Conservation (phyloP, 2,797 vertebrate genomes). For the Sternotherus odoratus region DNA sequence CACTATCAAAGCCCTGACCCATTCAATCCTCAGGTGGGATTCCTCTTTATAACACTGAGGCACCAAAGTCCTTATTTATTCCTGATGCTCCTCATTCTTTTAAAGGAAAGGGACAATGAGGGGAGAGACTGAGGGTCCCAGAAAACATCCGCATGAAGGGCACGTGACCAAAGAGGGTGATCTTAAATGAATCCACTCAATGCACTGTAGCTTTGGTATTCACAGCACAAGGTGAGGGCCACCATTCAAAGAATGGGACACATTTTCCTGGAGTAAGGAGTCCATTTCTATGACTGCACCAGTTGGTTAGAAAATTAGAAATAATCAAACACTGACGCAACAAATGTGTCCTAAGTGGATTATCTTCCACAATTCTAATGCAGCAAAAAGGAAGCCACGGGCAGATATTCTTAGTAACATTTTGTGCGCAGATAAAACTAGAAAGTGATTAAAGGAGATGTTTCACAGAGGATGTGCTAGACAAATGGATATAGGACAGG, state of each 20-base stretch:
- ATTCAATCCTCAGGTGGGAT: accelerated
- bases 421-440: background rate
- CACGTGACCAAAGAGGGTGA: background rate
- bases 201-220: background rate
- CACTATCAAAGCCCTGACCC: background rate
- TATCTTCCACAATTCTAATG: background rate
- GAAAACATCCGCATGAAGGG: background rate
- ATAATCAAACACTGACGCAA: background rate
- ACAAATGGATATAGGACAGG: background rate
- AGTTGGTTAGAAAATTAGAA: background rate
- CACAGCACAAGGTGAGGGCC: background rate
- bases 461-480: background rate
- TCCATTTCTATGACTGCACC: background rate
- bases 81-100: background rate
- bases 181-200: background rate
- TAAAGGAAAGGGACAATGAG: background rate
- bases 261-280: background rate
- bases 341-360: background rate
- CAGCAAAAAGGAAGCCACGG: background rate
- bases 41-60: background rate
- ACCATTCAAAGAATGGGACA: background rate
- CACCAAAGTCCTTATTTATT: background rate
- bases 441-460: background rate
- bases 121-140: background rate
- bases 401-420: background rate